Base-by-base conservation (phyloP, 2,888 invertebrate genomes). In the Pyrgus malvae region DNA sequence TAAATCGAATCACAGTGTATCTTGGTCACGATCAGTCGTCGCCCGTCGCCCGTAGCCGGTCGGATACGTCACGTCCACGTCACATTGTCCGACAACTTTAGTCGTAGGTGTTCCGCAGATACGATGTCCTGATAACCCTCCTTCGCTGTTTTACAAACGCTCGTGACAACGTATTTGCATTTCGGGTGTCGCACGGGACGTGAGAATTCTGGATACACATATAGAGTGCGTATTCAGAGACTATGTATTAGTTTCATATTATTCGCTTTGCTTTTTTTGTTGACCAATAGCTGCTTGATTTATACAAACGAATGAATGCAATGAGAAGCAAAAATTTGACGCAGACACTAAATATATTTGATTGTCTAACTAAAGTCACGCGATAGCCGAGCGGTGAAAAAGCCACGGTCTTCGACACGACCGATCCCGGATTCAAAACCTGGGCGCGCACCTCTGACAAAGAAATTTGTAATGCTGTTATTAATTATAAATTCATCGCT, bases 1-100 rank as follows among this genome's bases (percentile, higher is more conserved):
- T 66, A 72, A 74, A 72, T 71, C 70, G 74, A 72, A 75, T 78
- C 75, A 72, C 73, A 63, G 74, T 42, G 74, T 81, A 87, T 89
- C 88, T 76, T 65, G 71, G 65, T 68, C 75, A 78, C 78, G 73
- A 86, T 88, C 88, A 76, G 80, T 79, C 81, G 78, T 70, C 69
- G 60, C 62, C 63, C 66, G 70, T 70, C 69, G 61, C 61, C 63
- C 66, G 70, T 68, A 74, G 65, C 60, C 67, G 62, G 61, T 63
- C 63, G 64, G 69, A 66, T 66, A 55, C 65, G 66, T 68, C 68
- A 62, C 59, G 67, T 65, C 64, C 67, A 58, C 62, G 65, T 69
- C 67, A 56, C 66, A 60, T 65, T 66, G 64, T 68, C 65, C 65
- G 68, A 65, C 67, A 65, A 48, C 55, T 60, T 60, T 55, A 58